These are phyloP conservation scores for Indicator indicator DNA, from an alignment of 2,113 vertebrate genomes.

Conservation along the genomic window DNA sequence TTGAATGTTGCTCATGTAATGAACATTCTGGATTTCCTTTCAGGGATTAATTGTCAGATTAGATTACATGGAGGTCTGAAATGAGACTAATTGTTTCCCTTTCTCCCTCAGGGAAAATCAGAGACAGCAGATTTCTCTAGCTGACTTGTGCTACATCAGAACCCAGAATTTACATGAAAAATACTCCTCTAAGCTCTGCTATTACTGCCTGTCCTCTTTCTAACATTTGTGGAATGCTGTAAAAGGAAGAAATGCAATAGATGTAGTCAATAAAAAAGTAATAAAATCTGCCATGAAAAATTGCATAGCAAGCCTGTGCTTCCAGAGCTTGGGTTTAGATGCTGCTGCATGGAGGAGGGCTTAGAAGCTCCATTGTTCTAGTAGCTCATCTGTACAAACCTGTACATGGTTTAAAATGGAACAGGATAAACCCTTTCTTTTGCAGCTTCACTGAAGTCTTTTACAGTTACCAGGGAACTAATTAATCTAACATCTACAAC, in stretches of 20 bases:
- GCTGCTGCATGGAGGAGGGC: background rate
- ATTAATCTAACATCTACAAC: background rate
- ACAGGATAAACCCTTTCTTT: background rate
- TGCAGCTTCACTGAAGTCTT: background rate
- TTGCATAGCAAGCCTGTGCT: fast-evolving
- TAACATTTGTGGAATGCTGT: background rate
- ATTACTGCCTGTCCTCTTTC: background rate
- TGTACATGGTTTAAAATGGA: background rate
- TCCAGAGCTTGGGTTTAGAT: background rate
- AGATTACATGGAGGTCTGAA: background rate
- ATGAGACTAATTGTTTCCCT: background rate
- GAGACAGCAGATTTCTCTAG: background rate
- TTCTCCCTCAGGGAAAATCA: background rate
- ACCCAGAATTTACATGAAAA: background rate
- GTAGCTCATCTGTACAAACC: background rate
- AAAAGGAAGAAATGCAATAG: conserved; percentile 7
- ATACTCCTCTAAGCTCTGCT: background rate
- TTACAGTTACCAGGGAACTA: background rate
- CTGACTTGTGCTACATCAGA: background rate
- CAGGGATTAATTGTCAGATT: background rate
- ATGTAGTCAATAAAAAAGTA: conserved; percentile 15
- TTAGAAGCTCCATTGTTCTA: background rate
- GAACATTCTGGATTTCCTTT: background rate
- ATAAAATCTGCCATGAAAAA: conserved; percentile 14
- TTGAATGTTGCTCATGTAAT: background rate